A percentile compares a stretch with the other conserved stretches of the same genome.
Conservation (phyloP, 2,888 invertebrate genomes). For the Slavum lentiscoides region DNA sequence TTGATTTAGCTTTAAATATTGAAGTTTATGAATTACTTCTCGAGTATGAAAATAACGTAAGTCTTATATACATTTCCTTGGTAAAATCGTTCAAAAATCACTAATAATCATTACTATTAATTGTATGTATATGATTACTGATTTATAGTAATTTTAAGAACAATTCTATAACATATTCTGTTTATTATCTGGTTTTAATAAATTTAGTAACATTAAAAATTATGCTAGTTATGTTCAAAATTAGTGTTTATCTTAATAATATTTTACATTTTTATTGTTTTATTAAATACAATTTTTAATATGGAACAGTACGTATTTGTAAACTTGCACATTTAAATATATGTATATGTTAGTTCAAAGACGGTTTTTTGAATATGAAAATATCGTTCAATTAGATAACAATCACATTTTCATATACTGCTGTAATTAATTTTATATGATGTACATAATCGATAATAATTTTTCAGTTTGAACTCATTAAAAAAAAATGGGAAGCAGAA, state of each 20-base stretch:
- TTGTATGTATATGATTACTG: too few relatives aligned
- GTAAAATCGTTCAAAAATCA: neutral
- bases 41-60: conserved; percentile 35
- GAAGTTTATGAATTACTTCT: conserved; percentile 68
- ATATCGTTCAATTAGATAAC: neutral
- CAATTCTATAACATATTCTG: too few relatives aligned
- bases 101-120: too few relatives aligned
- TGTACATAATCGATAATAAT: conserved; percentile 6
- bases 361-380: too few relatives aligned
- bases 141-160: too few relatives aligned
- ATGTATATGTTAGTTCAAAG: too few relatives aligned
- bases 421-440: too few relatives aligned
- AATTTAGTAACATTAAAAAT: neutral
- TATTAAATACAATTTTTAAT: too few relatives aligned
- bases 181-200: neutral
- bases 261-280: too few relatives aligned
- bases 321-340: too few relatives aligned
- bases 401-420: too few relatives aligned
- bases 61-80: neutral
- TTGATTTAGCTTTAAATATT: conserved; percentile 72
- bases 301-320: too few relatives aligned
- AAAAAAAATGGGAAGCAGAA: conserved; percentile 71
- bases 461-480: conserved; percentile 54
- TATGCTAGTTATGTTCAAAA: conserved; percentile 54
- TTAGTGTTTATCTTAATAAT: neutral